Evolutionary conservation across 2,113 vertebrate genomes (phyloP), one percentile per base, ranked within the genome.

Genomic region (Nothobranchius kuhntae): DNA sequence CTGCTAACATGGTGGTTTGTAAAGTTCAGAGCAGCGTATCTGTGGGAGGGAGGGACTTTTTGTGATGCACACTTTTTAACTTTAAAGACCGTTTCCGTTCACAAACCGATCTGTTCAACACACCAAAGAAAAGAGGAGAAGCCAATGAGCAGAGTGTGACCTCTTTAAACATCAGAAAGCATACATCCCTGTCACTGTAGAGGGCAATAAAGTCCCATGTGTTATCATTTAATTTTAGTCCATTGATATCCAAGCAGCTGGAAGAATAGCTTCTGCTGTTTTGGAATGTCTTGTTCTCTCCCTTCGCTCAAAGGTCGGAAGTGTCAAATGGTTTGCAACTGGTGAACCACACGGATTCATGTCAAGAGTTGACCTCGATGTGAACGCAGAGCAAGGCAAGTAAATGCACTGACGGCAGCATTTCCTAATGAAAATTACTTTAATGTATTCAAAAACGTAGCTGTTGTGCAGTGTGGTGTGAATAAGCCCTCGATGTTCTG

Each of bases 281-380:
- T 47, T 52, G 15, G 45, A 45, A 40, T 53, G 42, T 48, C 53
- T 58, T 50, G 48, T 60, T 68, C 66, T 53, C 51, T 30, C 17
- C 45, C 21, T 57, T 38, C 53, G 35, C 42, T 42, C 44, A 60
- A 73, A 68, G 65, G 50, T 72, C 69, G 36, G 58, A 71, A 11
- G 24, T 77, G 68, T 65, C 61, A 65, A 50, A 61, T 13, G 38
- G 46, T 63, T 63, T 67, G 58, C 53, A 55, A 9, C 30, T 48
- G 38, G 46, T 61, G 50, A 51, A 26, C 21, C 13, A 7, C 48
- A 24, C 69, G 2, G 30, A 51, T 68, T 65, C 55, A 9, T 71
- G 53, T 66, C 51, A 35, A 8, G 24, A 35, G 57, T 13, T n/a
- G 71, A 53, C 53, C 40, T 68, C 38, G 1, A 3, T 35, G 50